A percentile compares a stretch with the other conserved stretches of the same genome.
These are phyloP conservation scores for Sturnus vulgaris DNA, from an alignment of 2,113 vertebrate genomes.

Conservation along the genomic window DNA sequence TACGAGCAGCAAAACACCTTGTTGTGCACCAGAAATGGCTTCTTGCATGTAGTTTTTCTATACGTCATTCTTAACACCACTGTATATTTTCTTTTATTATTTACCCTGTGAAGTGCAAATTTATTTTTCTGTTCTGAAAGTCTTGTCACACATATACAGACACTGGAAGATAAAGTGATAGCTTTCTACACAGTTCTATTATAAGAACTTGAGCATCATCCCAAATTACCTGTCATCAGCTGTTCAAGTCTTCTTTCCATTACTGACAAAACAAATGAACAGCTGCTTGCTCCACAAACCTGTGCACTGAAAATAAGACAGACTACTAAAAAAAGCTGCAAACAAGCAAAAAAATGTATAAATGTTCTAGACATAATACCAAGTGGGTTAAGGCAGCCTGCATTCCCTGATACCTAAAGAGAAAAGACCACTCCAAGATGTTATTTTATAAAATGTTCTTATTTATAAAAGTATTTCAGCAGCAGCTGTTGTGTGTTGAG, in stretches of 20 bases:
- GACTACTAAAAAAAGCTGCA: conserved; percentile 25
- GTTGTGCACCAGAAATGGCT: conserved; percentile 19
- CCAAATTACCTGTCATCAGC: conserved; percentile 70
- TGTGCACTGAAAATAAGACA: background rate
- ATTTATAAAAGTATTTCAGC: background rate
- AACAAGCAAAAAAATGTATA: conserved; percentile 29
- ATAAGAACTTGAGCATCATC: conserved; percentile 56
- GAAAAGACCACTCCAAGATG: background rate
- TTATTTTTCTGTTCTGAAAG: conserved; percentile 53
- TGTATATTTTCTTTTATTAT: conserved; percentile 60
- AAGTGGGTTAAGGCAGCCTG: background rate
- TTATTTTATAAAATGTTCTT: background rate
- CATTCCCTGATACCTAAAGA: background rate
- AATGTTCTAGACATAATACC: background rate
- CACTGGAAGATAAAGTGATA: conserved; percentile 66
- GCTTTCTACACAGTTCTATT: conserved; percentile 53
- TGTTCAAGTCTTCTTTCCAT: conserved; percentile 58
- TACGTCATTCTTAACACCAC: background rate
- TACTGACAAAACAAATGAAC: conserved; percentile 68
- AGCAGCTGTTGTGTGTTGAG: background rate
- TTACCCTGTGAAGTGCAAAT: conserved; percentile 58
- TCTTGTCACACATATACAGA: conserved; percentile 59
- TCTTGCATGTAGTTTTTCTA: background rate
- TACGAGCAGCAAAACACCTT: background rate
- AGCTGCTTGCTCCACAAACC: conserved; percentile 59